These are phyloP conservation scores for Amphiprion ocellaris DNA, from an alignment of 2,113 vertebrate species.

Conservation along the genomic window DNA sequence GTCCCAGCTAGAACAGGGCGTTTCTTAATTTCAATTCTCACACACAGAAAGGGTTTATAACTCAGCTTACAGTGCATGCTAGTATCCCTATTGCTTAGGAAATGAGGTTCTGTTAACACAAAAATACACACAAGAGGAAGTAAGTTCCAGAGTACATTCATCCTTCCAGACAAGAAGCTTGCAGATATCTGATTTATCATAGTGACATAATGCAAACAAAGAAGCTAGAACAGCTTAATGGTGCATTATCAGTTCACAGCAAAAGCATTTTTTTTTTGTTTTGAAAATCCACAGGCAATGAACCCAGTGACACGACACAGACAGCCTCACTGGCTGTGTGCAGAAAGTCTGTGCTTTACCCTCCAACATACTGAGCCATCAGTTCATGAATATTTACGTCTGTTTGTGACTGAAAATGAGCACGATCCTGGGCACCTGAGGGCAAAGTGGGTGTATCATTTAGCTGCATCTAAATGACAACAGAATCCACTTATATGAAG, in stretches of 20 bases:
- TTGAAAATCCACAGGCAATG: slow-evolving; percentile 19
- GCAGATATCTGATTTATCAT: background rate
- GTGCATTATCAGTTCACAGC: background rate
- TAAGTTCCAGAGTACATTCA: background rate
- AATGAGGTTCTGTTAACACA: background rate
- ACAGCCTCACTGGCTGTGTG: background rate
- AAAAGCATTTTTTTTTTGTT: slow-evolving; percentile 9
- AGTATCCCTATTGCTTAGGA: slow-evolving; percentile 1
- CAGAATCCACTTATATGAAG: no score
- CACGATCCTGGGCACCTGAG: background rate
- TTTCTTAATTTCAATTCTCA: background rate
- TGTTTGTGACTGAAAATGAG: slow-evolving; percentile 22
- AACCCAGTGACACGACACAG: slow-evolving; percentile 16
- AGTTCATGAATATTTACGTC: slow-evolving; percentile 51
- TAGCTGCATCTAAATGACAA: background rate
- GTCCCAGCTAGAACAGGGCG: background rate
- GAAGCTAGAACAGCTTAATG: background rate
- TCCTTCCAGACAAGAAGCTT: background rate
- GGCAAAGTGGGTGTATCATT: background rate
- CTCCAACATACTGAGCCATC: slow-evolving; percentile 16
- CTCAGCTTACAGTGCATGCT: background rate
- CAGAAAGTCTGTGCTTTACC: slow-evolving; percentile 6
- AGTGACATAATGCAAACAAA: background rate
- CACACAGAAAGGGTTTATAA: slow-evolving; percentile 8
- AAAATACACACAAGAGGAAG: background rate